phyloP scores from a whole-genome alignment of 92 coral and sea anemone genomes.

The Hydrozoanthus gracilis region DNA sequence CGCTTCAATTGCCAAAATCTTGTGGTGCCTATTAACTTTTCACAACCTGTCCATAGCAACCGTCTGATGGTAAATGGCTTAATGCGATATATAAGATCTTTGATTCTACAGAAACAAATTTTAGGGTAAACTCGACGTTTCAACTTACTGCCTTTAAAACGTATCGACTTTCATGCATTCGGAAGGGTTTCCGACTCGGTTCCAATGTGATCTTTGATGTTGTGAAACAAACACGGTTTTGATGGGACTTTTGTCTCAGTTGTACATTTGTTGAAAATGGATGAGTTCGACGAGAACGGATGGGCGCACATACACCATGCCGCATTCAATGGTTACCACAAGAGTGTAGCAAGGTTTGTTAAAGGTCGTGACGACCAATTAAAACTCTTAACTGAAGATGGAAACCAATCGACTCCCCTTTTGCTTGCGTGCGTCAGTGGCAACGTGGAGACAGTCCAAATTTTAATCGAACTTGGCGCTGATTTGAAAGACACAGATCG shows the following conservation, averaged over 20 bases:
- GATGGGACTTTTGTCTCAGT: conserved; percentile 2
- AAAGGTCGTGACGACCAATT: conserved; percentile 88
- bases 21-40: no score
- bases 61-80: not conserved
- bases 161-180: not conserved
- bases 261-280: conserved; percentile 67
- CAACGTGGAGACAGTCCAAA: conserved; percentile 82
- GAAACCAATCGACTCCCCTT: conserved; percentile 82
- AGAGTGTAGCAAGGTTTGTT: conserved; percentile 90
- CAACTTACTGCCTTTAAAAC: not conserved
- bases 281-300: conserved; percentile 96
- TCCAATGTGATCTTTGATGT: not conserved
- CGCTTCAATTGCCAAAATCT: no score
- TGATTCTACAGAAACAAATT: not conserved
- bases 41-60: not conserved
- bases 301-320: conserved; percentile 99
- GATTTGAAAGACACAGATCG: conserved; percentile 83
- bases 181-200: not conserved
- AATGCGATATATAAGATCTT: no score
- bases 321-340: conserved; percentile 92
- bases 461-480: conserved; percentile 86
- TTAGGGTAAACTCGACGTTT: not conserved
- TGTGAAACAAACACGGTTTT: conserved; percentile 24
- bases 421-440: conserved; percentile 91
- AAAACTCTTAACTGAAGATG: conserved; percentile 91